Evolutionary conservation across 2,797 vertebrate genomes (phyloP), one percentile per base, ranked within the genome.

Genomic region (Cyclura pinguis): DNA sequence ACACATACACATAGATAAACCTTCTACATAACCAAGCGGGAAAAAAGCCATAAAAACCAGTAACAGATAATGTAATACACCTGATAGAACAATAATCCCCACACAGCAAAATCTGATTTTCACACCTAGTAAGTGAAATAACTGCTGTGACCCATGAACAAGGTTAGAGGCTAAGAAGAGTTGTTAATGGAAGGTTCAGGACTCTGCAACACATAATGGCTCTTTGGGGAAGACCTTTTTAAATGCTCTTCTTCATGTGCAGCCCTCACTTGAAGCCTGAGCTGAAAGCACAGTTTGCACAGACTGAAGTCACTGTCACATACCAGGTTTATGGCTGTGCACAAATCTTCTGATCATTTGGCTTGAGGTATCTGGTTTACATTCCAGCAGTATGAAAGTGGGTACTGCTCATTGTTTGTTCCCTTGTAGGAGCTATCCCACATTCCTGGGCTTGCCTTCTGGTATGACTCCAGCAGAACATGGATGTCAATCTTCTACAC

Each of bases 101-200:
- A 90, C 92, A 95, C 84, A 93, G 94, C 92, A 93, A 97, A 97
- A 96, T 94, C 96, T 85, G 93, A 95, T 96, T 96, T 97, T 97
- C 96, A 97, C 96, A 97, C 96, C 95, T 96, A 96, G 94, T 94
- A 96, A 97, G 93, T 95, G 93, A 96, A 97, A 96, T 94, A 47
- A 94, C 93, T 84, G 84, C 94, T 94, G 93, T 88, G 95, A 95
- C 93, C 93, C 29, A 27, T 93, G 95, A 96, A 95, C 94, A 91
- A 91, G 94, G 93, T 93, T 94, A 94, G 94, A 96, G 91, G 92
- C 93, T 95, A 93, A 96, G 97, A 96, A 96, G 94, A 96, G 95
- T 94, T 7, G 64, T 94, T 97, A 97, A 96, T 96, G 96, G 96
- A 96, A 96, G 95, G 96, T 96, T 95, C 96, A 95, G 96, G 96